Conservation (phyloP, 2,797 vertebrate genomes). For the Taeniopygia guttata region DNA sequence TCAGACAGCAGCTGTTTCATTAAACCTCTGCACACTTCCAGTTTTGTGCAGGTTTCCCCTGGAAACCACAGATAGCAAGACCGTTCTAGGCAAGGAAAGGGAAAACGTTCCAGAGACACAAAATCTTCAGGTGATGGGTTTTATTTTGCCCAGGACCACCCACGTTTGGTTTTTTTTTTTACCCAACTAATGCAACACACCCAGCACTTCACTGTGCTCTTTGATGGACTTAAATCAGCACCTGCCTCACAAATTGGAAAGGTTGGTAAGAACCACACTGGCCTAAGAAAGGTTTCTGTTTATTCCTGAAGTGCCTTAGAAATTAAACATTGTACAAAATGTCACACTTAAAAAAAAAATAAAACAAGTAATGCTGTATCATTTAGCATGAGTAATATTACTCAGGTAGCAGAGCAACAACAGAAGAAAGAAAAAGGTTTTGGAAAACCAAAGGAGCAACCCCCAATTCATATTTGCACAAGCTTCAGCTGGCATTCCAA, state of each 20-base stretch:
- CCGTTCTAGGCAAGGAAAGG: not conserved
- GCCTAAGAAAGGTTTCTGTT: not conserved
- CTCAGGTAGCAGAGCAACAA: not conserved
- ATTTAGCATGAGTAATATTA: not conserved
- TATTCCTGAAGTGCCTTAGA: slow-evolving; percentile 22
- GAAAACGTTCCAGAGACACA: not conserved
- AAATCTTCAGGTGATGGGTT: not conserved
- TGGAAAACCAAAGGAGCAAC: not conserved
- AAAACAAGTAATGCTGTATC: not conserved
- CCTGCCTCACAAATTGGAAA: rapidly evolving
- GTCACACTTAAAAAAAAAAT: not conserved
- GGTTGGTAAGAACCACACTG: not conserved
- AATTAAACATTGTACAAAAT: slow-evolving; percentile 31
- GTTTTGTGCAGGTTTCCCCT: not conserved
- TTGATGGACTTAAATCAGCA: not conserved
- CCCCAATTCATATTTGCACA: rapidly evolving
- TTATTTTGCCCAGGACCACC: not conserved
- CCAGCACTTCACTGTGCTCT: not conserved
- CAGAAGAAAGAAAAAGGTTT: not conserved
- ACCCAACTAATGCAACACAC: not conserved
- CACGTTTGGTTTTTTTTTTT: not conserved
- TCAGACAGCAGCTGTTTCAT: not conserved
- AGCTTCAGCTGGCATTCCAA: not conserved
- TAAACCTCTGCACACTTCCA: not conserved
- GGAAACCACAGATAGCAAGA: not conserved